Percentiles rank a stretch among this genome's conserved stretches.
Conservation (phyloP, 2,113 vertebrate genomes). For the Cavia porcellus region DNA sequence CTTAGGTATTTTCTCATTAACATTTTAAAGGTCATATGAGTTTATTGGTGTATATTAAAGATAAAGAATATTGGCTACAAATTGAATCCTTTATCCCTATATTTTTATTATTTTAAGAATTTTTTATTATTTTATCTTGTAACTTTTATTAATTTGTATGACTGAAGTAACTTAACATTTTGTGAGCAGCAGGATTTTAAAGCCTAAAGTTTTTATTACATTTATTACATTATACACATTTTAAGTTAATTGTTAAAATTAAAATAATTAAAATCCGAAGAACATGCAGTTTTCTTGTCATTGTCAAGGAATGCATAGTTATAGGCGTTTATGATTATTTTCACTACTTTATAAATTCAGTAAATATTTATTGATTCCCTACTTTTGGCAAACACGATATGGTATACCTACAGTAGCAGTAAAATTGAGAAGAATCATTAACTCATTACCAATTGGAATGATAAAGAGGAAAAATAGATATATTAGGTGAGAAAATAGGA, state of each 20-base stretch:
- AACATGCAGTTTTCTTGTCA: background rate
- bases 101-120: slow-evolving; percentile 12
- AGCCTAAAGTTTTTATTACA: background rate
- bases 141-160: background rate
- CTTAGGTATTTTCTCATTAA: slow-evolving; percentile 55
- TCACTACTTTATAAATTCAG: background rate
- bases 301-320: background rate
- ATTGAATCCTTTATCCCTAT: background rate
- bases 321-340: background rate
- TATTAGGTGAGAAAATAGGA: background rate
- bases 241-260: slow-evolving; percentile 22
- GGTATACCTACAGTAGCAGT: background rate
- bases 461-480: background rate
- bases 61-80: background rate
- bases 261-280: background rate
- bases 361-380: background rate
- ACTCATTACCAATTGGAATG: background rate
- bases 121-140: background rate
- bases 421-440: background rate
- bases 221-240: background rate
- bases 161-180: background rate
- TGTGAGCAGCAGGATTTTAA: background rate
- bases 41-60: background rate
- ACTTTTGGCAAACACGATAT: background rate
- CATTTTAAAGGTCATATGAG: slow-evolving; percentile 58